Conservation (phyloP, 2,797 vertebrate genomes). For the Phalloptychus januarius region DNA sequence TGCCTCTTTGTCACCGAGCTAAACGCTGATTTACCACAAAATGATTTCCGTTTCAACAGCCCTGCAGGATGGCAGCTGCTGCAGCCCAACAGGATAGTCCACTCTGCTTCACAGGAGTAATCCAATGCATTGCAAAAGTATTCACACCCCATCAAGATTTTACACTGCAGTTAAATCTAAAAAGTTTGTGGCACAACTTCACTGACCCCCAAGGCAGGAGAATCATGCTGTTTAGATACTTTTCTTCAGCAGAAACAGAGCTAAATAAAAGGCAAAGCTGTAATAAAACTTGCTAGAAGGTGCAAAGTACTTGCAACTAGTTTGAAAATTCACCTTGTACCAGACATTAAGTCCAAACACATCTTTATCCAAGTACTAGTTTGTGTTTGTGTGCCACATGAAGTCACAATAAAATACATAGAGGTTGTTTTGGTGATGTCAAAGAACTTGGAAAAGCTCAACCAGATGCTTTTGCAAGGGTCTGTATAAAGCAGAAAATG, state of each 20-base stretch:
- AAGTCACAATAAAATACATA: not conserved
- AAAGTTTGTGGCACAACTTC: not conserved
- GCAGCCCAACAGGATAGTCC: not conserved
- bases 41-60: not conserved
- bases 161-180: not conserved
- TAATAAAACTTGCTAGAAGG: not conserved
- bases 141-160: not conserved
- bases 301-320: not conserved
- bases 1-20: not conserved
- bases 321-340: not conserved
- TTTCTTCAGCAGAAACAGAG: not conserved
- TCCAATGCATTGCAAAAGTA: not conserved
- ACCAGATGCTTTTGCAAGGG: not conserved
- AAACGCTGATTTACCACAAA: not conserved
- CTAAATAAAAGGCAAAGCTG: not conserved
- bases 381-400: not conserved
- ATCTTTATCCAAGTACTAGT: not conserved
- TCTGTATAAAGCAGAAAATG: not conserved
- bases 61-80: not conserved
- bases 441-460: not conserved
- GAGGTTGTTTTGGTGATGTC: not conserved
- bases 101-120: not conserved
- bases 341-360: not conserved
- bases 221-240: not conserved
- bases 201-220: not conserved